Evolutionary conservation across 2,888 invertebrate genomes (phyloP).

Genomic region (Hypena proboscidalis): DNA sequence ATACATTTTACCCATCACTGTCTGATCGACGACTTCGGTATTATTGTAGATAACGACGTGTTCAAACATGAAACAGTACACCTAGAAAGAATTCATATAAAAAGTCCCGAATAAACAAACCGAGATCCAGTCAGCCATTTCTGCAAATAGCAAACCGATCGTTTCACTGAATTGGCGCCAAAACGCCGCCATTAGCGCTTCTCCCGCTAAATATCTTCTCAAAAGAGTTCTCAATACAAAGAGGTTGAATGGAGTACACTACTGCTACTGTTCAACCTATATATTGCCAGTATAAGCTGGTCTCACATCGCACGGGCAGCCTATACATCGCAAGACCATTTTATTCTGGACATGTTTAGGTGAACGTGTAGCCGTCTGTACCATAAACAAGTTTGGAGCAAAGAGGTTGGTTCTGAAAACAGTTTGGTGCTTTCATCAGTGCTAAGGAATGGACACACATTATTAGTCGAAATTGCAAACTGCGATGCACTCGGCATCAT

Average conservation of each 20-base stretch:
- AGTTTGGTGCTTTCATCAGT: conserved; percentile 47
- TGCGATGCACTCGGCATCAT: conserved; percentile 31
- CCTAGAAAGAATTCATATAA: too few relatives aligned
- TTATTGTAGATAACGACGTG: too few relatives aligned
- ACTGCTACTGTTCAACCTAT: too few relatives aligned
- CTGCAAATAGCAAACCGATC: conserved; percentile 28
- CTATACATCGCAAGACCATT: too few relatives aligned
- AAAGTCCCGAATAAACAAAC: background rate
- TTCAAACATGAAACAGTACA: too few relatives aligned
- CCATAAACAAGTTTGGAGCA: conserved; percentile 43
- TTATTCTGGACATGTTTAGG: too few relatives aligned
- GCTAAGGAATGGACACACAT: conserved; percentile 46
- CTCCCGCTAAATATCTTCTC: conserved; percentile 37
- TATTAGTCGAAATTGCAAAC: conserved; percentile 41
- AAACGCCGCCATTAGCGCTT: conserved; percentile 32
- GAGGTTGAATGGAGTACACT: conserved; percentile 37
- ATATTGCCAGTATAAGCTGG: too few relatives aligned
- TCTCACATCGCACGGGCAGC: too few relatives aligned
- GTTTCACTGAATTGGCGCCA: conserved; percentile 43
- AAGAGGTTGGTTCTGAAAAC: conserved; percentile 42
- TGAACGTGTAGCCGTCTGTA: too few relatives aligned
- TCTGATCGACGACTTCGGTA: too few relatives aligned
- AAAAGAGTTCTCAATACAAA: conserved; percentile 38
- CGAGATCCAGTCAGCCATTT: background rate
- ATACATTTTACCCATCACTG: too few relatives aligned